Base-by-base conservation (phyloP, 2,113 vertebrate species). In the Paraplagusia blochii region DNA sequence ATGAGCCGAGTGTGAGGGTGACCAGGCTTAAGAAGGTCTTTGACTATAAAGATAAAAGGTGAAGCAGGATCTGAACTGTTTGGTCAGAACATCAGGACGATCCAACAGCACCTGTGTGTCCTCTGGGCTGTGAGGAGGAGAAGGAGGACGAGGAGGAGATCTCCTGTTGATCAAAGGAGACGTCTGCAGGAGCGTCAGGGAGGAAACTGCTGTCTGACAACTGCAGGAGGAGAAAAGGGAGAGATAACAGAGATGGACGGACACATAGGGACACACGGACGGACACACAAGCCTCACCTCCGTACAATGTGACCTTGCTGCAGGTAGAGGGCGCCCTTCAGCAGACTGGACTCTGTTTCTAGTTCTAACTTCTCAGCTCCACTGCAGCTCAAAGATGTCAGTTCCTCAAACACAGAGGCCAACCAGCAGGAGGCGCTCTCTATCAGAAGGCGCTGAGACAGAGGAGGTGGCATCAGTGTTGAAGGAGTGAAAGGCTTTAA, bases 121-220 rank as follows among this genome's bases (percentile, higher is more conserved):
- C 22, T 29, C 22, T 4, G 22, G 22, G n/a, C n/a, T n/a, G n/a
- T n/a, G n/a, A n/a, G n/a, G n/a, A n/a, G n/a, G n/a, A n/a, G n/a
- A n/a, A n/a, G n/a, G n/a, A n/a, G n/a, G n/a, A n/a, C n/a, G n/a
- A 29, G 22, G 48, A 22, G 35, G 53, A 51, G 49, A 56, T 58
- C 1, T 84, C 71, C 45, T 44, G 47, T n/a, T 72, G 72, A 59
- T 88, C 58, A 90, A 50, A 62, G 88, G 83, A 46, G 91, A 91
- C 8, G 91, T 90, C 76, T 94, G 92, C 50, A 98, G 88, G 56
- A 96, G 86, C 68, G 52, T 82, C 72, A 97, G 80, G 19, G 91
- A 87, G 61, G 94, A 93, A 60, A 89, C 90, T 53, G 90, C 88
- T 63, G 87, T 87, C 42, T 94, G 88, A 63, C 87, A 80, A 76